Conservation (phyloP, 1,140 invertebrate genomes). For the Trichoplusia ni region DNA sequence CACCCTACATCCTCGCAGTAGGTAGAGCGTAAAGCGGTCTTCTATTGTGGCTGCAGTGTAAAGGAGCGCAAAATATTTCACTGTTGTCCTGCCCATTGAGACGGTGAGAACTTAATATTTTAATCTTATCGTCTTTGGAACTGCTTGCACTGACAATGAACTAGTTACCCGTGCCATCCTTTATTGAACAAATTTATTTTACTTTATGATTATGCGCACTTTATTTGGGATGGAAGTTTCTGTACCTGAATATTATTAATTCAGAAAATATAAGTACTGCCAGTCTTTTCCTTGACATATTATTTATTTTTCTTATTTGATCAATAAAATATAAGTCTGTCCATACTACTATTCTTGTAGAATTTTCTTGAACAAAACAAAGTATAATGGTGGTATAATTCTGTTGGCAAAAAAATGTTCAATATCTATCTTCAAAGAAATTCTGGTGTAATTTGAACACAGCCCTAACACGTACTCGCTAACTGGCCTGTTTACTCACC, state of each 20-base stretch:
- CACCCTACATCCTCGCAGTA: constrained; percentile 23
- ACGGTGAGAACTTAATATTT: constrained; percentile 62
- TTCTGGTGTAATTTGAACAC: too few relatives aligned
- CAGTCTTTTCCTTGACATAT: too few relatives aligned
- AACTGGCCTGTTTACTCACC: too few relatives aligned
- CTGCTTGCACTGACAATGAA: constrained; percentile 14
- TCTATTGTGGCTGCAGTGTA: constrained; percentile 54
- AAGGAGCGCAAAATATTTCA: constrained; percentile 53
- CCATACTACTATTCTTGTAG: too few relatives aligned
- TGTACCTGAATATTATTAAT: background rate
- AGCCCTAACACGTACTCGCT: too few relatives aligned
- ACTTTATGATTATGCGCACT: background rate
- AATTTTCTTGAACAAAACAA: too few relatives aligned
- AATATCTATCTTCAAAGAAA: too few relatives aligned
- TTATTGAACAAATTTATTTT: constrained; percentile 4
- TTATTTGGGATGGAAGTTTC: background rate
- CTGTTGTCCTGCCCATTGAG: constrained; percentile 50
- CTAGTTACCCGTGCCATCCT: constrained; percentile 8
- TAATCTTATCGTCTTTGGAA: constrained; percentile 51
- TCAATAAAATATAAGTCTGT: too few relatives aligned
- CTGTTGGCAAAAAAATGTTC: too few relatives aligned
- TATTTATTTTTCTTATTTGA: too few relatives aligned
- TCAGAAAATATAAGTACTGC: too few relatives aligned
- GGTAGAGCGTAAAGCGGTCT: constrained; percentile 43
- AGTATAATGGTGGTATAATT: too few relatives aligned